Evolutionary conservation across 2,888 invertebrate genomes (phyloP), one percentile per base, ranked within the genome.

Genomic region (Hyles lineata): DNA sequence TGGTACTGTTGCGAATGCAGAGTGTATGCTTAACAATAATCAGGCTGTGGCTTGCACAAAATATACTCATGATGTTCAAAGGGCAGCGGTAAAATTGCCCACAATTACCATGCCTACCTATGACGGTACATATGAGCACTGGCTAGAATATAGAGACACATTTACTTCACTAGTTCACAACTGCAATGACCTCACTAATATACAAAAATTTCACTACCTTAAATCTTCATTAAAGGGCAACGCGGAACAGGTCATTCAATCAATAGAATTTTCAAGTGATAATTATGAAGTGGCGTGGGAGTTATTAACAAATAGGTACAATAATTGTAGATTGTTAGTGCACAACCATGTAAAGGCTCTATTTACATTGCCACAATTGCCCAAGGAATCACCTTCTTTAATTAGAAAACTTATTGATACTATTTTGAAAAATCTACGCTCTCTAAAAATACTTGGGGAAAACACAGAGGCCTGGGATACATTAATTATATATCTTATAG

Each of bases 141-240:
- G 81, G 78, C 43, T 77, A 0, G 80, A 77, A 62, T 80, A 70
- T 67, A 72, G 72, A 59, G 73, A 80, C 29, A 74, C 76, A 15
- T 78, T 72, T 70, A 15, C 71, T n/a, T 74, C 75, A 8, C 75
- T 77, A 72, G 75, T 78, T 61, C 79, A 76, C 29, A 76, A 74
- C 1, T 58, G 69, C 11, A 59, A 4, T 9, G 71, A 75, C 71
- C 32, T 79, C 50, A 58, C 72, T n/a, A 50, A 70, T 2, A 76
- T 79, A 17, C 76, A 78, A 61, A 79, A 78, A 32, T 76, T 76
- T 61, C 76, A 79, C 35, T 77, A 79, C 71, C 61, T 78, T 29
- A 74, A 72, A 35, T 77, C 77, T 4, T 74, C 77, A 0, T 74
- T 79, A 8, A 73, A 23, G 11, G 79, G 76, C 11, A 60, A 29